Conservation (phyloP, 2,888 invertebrate genomes). For the Steinernema scapterisci region DNA sequence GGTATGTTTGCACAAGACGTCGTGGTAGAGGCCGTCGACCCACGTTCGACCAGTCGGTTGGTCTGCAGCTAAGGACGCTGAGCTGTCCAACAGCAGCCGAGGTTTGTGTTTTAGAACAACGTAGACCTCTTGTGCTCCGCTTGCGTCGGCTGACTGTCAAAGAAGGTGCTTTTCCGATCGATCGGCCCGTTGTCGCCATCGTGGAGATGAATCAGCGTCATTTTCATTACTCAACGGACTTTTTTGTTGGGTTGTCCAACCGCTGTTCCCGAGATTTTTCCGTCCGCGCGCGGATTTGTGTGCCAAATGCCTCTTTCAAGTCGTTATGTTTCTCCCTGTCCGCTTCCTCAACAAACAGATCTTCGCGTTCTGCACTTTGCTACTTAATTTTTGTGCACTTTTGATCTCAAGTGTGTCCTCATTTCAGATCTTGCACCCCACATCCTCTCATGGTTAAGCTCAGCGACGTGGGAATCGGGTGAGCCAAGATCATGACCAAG, state of each 20-base stretch:
- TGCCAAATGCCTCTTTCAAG: neutral
- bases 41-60: constrained; percentile 1
- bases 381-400: constrained; percentile 16
- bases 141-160: too few species aligned
- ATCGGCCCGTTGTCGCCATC: neutral
- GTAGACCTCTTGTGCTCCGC: too few species aligned
- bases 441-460: neutral
- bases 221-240: neutral
- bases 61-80: too few species aligned
- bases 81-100: too few species aligned
- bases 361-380: neutral
- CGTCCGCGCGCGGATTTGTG: neutral
- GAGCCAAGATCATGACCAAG: neutral
- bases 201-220: neutral
- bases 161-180: neutral
- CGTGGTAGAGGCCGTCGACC: neutral
- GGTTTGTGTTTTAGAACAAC: too few species aligned
- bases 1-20: neutral
- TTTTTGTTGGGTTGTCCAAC: neutral
- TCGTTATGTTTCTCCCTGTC: too few species aligned
- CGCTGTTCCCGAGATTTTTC: neutral
- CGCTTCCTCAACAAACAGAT: constrained; percentile 11
- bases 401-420: neutral
- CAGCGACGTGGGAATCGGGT: neutral
- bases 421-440: neutral